phyloP scores from a whole-genome alignment of 2,797 vertebrate genomes.

The Glyptemys insculpta region DNA sequence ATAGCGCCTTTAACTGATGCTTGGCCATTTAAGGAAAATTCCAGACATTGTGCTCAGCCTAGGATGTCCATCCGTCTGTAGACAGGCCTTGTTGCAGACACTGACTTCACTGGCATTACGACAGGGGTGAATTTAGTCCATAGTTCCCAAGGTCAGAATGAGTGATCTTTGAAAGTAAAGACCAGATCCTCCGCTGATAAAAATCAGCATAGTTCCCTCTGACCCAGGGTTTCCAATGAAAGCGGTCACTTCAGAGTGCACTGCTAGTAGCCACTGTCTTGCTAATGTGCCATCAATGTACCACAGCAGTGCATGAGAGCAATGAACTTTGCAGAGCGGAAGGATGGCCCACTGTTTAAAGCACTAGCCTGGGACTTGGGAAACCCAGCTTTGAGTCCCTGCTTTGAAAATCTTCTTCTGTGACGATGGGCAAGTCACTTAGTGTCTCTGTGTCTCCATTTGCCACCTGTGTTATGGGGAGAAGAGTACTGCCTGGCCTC shows the following conservation, averaged over 20 bases:
- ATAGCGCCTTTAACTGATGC: not conserved
- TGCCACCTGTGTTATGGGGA: too few species aligned
- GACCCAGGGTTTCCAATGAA: not conserved
- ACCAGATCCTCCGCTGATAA: fast-evolving
- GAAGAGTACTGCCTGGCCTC: too few species aligned
- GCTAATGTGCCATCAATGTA: fast-evolving
- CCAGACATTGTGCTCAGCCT: not conserved
- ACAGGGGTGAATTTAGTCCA: not conserved
- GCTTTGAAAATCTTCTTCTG: not conserved
- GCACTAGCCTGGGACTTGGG: not conserved
- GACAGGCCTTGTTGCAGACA: not conserved
- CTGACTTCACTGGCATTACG: not conserved
- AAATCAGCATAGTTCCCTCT: not conserved
- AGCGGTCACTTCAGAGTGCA: not conserved
- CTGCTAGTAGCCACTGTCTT: fast-evolving
- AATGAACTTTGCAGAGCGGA: not conserved
- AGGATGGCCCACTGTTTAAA: not conserved
- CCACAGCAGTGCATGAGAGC: not conserved
- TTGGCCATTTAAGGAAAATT: not conserved
- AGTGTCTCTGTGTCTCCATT: too few species aligned
- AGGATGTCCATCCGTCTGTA: not conserved
- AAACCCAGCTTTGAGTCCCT: not conserved
- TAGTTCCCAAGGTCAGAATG: too few species aligned
- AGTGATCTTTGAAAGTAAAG: not conserved
- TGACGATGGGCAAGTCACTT: not conserved